Base-by-base conservation (phyloP, 2,113 vertebrate genomes). In the Labrus mixtus region DNA sequence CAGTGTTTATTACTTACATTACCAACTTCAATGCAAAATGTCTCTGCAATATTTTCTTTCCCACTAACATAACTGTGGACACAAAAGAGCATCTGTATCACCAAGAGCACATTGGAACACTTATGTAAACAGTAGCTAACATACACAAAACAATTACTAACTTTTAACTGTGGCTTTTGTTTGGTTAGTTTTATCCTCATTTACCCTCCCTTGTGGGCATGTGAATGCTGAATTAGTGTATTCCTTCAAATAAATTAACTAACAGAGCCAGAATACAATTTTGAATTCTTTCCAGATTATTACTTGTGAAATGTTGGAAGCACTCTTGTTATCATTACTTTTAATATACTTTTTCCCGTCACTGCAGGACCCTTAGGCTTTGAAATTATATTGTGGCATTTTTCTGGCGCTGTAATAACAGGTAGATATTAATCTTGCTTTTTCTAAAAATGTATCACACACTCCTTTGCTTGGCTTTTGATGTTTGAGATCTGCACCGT, bases 381-480 rank as follows among this genome's bases (percentile, higher is more conserved):
- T 77, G 65, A 85, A 87, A 89, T 90, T 76, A 84, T 56, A 76
- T 67, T 83, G 81, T 85, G 86, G 78, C 75, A 87, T 87, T 89
- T 89, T 53, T 45, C 75, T 92, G 91, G 83, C 85, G 0, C 55
- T 23, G 16, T 61, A 53, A 62, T 45, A 58, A 68, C 77, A 73
- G 11, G 23, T 43, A 85, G 80, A 86, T 90, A 85, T 85, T 57
- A 85, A 89, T 90, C 91, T 86, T 20, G 45, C 46, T 39, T 82
- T 33, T 78, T 80, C 61, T 68, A 73, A 83, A 78, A 73, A 65
- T 65, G 58, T 73, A 64, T 29, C 46, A 43, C 25, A 51, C 59
- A 50, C 46, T 58, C 41, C 19, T 74, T 68, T 68, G 43, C 67
- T 81, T 84, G 61, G 76, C 86, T 81, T 89, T 86, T 89, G 81